A percentile compares a stretch with the other conserved stretches of the same genome.
phyloP scores from a whole-genome alignment of 2,797 vertebrate species.

The Knipowitschia caucasica region DNA sequence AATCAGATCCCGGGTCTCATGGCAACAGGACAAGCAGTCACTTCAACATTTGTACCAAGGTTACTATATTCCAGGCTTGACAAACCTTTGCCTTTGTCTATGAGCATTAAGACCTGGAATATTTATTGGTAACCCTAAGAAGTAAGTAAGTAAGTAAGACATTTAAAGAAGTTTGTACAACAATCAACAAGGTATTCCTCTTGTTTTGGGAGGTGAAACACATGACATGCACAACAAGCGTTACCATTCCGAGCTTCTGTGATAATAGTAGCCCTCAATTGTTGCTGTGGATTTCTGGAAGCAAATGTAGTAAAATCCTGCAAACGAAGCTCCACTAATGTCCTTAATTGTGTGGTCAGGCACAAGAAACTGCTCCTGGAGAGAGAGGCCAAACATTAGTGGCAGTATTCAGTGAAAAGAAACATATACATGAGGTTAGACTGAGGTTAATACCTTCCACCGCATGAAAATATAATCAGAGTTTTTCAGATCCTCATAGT shows the following conservation, averaged over 20 bases:
- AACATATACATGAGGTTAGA: neutral
- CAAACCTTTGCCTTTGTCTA: neutral
- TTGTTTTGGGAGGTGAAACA: neutral
- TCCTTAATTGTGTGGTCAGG: conserved; percentile 99
- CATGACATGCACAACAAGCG: neutral
- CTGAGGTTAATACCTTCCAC: conserved; percentile 86
- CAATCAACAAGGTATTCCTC: neutral
- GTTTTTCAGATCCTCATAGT: conserved; percentile 90
- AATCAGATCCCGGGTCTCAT: neutral
- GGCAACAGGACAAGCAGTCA: neutral
- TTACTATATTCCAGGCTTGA: neutral
- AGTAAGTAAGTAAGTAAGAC: too few species aligned
- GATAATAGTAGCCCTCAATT: conserved; percentile 96
- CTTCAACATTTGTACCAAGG: neutral
- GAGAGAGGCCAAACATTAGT: neutral
- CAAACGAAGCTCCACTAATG: conserved; percentile 98
- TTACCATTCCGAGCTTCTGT: conserved; percentile 96
- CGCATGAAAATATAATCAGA: conserved; percentile 98
- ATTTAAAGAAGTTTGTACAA: neutral
- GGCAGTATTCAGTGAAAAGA: neutral
- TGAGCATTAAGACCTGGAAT: neutral
- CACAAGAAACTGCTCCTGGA: conserved; percentile 95
- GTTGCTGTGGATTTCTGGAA: conserved; percentile 99
- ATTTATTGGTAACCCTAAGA: neutral
- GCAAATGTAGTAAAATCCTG: conserved; percentile 99